Base-by-base conservation (phyloP, 2,797 vertebrate species). In the Scleropages formosus region DNA sequence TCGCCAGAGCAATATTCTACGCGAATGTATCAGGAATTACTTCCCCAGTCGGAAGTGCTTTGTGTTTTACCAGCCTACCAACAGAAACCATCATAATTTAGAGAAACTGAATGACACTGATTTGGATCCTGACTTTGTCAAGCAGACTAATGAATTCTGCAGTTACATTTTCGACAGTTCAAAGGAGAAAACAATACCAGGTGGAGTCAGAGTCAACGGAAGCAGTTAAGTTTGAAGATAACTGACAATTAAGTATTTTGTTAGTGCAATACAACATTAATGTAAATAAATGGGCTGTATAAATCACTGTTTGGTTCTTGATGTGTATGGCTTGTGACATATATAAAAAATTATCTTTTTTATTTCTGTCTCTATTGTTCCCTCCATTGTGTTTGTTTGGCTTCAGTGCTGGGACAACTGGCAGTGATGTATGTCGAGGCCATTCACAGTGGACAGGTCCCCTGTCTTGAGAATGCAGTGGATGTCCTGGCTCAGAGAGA, bases 11-110 rank as follows among this genome's bases (percentile, higher is more conserved):
- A 11, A 51, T 62, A 60, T 8, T 13, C 75, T 82, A 0, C 75
- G 81, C 65, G 60, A 46, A 4, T 83, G 75, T 24, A 79, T 90
- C 51, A 79, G 80, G 6, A 80, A 82, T 63, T 89, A 81, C 73
- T 89, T 89, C 72, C 84, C 78, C 18, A 59, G 74, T 15, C 87
- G 78, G 65, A 88, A 89, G 74, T 88, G 87, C 73, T 90, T 89
- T 77, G 74, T 86, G 53, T 88, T 89, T 71, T 82, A 87, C 8
- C 69, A 4, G 0, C 89, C 88, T 0, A 22, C 75, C 64, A 47
- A 73, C 0, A 2, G 15, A 8, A 44, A 64, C 1, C 76, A 82
- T 0, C 78, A 39, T 11, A 3, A 8, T 2, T 75, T 89, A 15
- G 79, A 85, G 7, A 73, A 44, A 1, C 44, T 88, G 0, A 7